Percentiles rank a stretch among this genome's conserved stretches.
Evolutionary conservation across 2,113 vertebrate genomes (phyloP).

Genomic region (Ceuthmochares aereus): DNA sequence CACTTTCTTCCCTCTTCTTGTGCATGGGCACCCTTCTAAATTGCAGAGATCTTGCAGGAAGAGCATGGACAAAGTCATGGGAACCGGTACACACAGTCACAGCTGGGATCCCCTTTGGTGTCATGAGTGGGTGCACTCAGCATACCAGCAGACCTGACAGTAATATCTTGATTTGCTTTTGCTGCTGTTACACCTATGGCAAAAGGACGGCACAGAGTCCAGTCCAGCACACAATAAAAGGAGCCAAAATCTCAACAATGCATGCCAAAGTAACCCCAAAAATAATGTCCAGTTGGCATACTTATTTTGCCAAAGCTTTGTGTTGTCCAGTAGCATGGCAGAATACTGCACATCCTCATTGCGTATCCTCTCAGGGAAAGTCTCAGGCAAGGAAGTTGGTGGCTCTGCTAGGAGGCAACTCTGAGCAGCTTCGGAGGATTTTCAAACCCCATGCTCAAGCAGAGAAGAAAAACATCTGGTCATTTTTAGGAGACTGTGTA

Average conservation of each 20-base stretch:
- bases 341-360: not conserved
- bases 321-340: not conserved
- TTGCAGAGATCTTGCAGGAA: not conserved
- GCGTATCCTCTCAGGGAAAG: not conserved
- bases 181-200: not conserved
- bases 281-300: not conserved
- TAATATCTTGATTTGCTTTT: not conserved
- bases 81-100: rapidly evolving
- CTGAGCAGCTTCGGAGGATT: not conserved
- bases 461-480: not conserved
- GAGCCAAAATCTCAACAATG: not conserved
- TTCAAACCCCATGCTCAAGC: not conserved
- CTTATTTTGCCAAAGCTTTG: not conserved
- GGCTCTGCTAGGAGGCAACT: not conserved
- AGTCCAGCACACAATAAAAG: not conserved
- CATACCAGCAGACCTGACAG: not conserved
- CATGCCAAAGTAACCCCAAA: not conserved
- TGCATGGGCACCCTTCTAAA: not conserved
- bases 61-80: not conserved
- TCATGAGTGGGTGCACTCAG: not conserved
- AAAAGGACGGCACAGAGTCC: not conserved
- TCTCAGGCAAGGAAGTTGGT: not conserved
- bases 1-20: not conserved
- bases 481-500: not conserved
- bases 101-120: not conserved